Conservation (phyloP, 2,113 vertebrate species). For the Pluvialis apricaria region DNA sequence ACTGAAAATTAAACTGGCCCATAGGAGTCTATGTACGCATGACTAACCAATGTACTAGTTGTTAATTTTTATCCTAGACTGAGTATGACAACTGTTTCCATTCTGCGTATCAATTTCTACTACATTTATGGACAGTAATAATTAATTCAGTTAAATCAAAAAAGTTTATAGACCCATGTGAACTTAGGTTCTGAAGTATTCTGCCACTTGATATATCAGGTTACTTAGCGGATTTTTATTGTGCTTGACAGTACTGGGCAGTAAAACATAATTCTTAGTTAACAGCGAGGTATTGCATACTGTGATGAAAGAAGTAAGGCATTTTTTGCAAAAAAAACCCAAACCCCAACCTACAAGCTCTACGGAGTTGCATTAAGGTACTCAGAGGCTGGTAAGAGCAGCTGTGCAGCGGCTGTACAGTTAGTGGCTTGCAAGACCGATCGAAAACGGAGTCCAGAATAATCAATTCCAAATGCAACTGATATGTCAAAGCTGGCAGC, state of each 20-base stretch:
- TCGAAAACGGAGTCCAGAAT: background rate
- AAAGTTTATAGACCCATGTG: background rate
- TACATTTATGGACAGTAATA: background rate
- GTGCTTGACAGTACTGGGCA: background rate
- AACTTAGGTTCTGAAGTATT: background rate
- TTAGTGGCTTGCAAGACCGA: background rate
- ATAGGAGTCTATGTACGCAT: background rate
- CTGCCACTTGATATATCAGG: background rate
- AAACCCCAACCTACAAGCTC: background rate
- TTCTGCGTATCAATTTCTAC: background rate
- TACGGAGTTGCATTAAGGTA: background rate
- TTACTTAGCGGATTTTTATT: background rate
- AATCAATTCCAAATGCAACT: background rate
- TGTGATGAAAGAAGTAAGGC: background rate
- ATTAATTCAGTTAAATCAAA: background rate
- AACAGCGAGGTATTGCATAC: fast-evolving
- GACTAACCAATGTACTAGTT: background rate
- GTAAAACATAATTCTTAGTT: background rate
- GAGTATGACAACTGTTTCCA: background rate
- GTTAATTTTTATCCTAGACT: background rate
- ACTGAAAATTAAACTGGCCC: background rate
- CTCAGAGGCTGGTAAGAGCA: background rate
- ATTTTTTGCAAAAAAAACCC: background rate
- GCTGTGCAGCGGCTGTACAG: background rate
- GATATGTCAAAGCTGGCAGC: background rate